Evolutionary conservation across 2,888 invertebrate species (phyloP), one percentile per base, ranked within the genome.

Genomic region (Dasypogon diadema): DNA sequence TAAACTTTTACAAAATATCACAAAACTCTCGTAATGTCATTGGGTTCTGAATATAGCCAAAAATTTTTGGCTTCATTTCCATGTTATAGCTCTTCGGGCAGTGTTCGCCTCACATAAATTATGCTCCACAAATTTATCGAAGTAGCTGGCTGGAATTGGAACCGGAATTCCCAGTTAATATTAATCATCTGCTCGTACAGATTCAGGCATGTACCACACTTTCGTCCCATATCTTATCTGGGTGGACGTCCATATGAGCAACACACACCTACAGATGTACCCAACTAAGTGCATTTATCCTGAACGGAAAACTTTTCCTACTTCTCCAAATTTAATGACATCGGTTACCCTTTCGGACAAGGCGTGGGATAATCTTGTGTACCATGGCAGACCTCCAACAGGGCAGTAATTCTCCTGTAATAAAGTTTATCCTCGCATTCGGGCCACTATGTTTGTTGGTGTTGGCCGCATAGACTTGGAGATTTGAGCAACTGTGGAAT

Each of bases 271-370:
- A 63, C 26, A 34, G 5, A 68, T 48, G 46, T 48, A 24, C 65
- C 65, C 46, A 68, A 48, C 46, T 68, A 68, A 46, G 46, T 48
- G 48, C 48, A 48, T 48, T 68, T 34, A 68, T 48, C 16, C 26
- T 18, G 48, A 68, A 68, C 14, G 46, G 26, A 48, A 68, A 68
- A 48, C 48, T 68, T 68, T 68, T 48, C 48, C 18, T 24, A 22
- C 22, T 24, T 48, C 48, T 48, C 60, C 60, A 68, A 68, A 68
- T 68, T 68, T 68, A 68, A 68, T 68, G 65, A 68, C 65, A 68
- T 68, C 48, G 46, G 65, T 26, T 68, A 48, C 48, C 48, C 65
- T 48, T 48, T 34, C 48, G n/a, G 48, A 46, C 65, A 48, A 48
- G 65, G 48, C 65, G 65, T 68, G 65, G 65, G 46, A 48, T 48